A percentile compares a stretch with the other conserved stretches of the same genome.
These are phyloP conservation scores for Ganaspis brasiliensis DNA, from an alignment of 2,888 invertebrate genomes.

Conservation along the genomic window DNA sequence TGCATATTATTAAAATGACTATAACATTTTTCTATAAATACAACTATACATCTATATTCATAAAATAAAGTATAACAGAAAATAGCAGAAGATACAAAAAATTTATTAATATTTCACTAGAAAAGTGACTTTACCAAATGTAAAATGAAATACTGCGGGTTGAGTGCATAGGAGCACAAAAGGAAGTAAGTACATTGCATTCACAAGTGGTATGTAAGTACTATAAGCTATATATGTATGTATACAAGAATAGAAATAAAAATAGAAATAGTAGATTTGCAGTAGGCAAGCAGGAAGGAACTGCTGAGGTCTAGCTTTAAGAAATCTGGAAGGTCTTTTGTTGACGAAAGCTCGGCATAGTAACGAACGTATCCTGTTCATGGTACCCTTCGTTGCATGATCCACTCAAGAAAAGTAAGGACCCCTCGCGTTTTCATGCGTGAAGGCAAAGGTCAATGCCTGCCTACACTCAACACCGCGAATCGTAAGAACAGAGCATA, in stretches of 20 bases:
- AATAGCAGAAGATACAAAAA: neutral
- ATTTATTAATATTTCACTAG: too few relatives aligned
- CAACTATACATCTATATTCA: too few relatives aligned
- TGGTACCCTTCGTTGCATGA: slow-evolving; percentile 59
- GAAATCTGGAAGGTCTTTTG: slow-evolving; percentile 37
- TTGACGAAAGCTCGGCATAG: slow-evolving; percentile 45
- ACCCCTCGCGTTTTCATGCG: slow-evolving; percentile 70
- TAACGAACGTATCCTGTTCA: slow-evolving; percentile 56
- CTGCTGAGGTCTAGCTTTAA: slow-evolving; percentile 6
- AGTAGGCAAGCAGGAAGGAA: slow-evolving; percentile 28
- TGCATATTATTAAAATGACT: too few relatives aligned
- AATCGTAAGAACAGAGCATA: slow-evolving; percentile 72
- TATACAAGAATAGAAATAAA: neutral
- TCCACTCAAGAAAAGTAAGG: slow-evolving; percentile 65
- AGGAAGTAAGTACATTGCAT: neutral
- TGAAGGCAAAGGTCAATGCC: slow-evolving; percentile 72
- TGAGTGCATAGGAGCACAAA: neutral
- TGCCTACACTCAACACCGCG: slow-evolving; percentile 72
- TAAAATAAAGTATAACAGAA: too few relatives aligned
- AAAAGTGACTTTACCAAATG: neutral
- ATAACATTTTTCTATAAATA: too few relatives aligned
- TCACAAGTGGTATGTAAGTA: neutral
- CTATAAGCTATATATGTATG: neutral
- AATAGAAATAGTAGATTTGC: neutral
- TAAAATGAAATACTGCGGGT: neutral